A percentile compares a stretch with the other conserved stretches of the same genome.
These are phyloP conservation scores for Platycheirus rosarum DNA, from an alignment of 2,888 invertebrate genomes.

Conservation along the genomic window DNA sequence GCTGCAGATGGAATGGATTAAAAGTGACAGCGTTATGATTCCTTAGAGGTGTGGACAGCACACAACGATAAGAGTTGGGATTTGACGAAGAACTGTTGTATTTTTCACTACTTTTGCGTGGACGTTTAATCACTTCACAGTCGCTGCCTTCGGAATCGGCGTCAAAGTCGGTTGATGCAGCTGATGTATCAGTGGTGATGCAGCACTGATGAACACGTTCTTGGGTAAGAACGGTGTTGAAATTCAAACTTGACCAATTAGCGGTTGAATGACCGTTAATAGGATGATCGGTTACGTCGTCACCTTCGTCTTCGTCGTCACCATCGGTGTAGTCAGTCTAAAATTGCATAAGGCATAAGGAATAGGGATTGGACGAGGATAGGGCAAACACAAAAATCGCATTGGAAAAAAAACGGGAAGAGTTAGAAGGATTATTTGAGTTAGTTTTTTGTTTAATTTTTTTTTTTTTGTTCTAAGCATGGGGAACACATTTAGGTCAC, in stretches of 20 bases:
- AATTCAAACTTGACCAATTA: constrained; percentile 76
- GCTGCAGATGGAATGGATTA: constrained; percentile 53
- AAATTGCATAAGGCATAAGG: constrained; percentile 43
- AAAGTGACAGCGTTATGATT: constrained; percentile 51
- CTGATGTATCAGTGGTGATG: constrained; percentile 68
- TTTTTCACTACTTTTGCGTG: constrained; percentile 72
- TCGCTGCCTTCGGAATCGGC: constrained; percentile 85
- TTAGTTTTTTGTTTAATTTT: constrained; percentile 32
- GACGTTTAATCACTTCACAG: constrained; percentile 81
- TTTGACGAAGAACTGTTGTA: constrained; percentile 56
- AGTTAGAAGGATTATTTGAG: constrained; percentile 40
- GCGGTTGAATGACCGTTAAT: constrained; percentile 76
- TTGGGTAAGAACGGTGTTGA: constrained; percentile 74
- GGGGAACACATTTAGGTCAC: constrained; percentile 6
- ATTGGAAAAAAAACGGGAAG: background rate
- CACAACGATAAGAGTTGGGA: constrained; percentile 60
- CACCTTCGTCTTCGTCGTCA: constrained; percentile 79
- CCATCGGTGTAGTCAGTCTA: constrained; percentile 78
- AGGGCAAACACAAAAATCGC: constrained; percentile 10
- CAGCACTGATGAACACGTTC: constrained; percentile 73
- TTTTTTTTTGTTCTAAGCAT: constrained; percentile 26
- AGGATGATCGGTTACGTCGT: constrained; percentile 77
- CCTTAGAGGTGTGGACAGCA: constrained; percentile 58
- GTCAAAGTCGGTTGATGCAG: constrained; percentile 84
- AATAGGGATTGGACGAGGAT: too few relatives aligned